phyloP scores from a whole-genome alignment of 2,113 vertebrate species.

The Tragelaphus buxtoni region DNA sequence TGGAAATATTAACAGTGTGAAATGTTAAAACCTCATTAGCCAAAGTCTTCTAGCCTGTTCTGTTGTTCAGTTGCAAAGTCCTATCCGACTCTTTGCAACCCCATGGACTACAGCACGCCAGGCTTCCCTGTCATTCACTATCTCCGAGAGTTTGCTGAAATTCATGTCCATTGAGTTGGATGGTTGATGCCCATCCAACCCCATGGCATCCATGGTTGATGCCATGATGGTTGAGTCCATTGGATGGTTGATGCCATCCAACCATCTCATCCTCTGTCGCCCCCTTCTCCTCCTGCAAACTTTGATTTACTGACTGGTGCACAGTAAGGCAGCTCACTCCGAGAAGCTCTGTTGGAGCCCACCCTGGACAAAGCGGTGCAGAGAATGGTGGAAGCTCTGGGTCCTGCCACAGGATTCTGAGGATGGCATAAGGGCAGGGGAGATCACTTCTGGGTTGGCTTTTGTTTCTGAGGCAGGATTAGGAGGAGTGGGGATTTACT shows the following conservation, averaged over 20 bases:
- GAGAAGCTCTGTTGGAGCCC: background rate
- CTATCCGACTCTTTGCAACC: rapidly evolving
- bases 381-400: background rate
- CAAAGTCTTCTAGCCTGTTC: background rate
- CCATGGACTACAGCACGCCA: background rate
- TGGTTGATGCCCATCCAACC: background rate
- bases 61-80: background rate
- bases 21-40: background rate
- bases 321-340: rapidly evolving
- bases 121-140: background rate
- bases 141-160: background rate
- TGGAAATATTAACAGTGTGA: background rate
- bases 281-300: background rate
- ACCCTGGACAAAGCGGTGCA: background rate
- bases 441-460: background rate
- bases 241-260: background rate
- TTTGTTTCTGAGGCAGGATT: background rate
- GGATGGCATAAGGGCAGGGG: background rate
- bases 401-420: background rate
- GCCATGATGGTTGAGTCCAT: too few species aligned
- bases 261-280: background rate
- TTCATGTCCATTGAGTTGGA: background rate
- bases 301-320: background rate
- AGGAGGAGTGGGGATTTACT: background rate
- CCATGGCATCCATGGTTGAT: background rate